phyloP scores from a whole-genome alignment of 2,888 invertebrate species.

The Leptopilina syphax region DNA sequence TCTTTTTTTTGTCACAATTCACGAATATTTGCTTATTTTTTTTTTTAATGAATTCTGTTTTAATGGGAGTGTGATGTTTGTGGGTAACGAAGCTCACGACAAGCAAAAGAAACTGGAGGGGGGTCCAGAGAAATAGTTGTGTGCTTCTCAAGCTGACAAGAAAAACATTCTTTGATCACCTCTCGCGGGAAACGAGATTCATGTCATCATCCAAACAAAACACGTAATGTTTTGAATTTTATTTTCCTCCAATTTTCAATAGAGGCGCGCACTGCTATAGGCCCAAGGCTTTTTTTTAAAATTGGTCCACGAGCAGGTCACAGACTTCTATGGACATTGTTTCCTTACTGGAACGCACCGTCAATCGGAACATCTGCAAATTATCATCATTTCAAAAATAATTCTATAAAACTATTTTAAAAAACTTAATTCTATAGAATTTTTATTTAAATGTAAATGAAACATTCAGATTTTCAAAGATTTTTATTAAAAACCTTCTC shows the following conservation, averaged over 20 bases:
- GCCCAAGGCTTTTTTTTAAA: constrained; percentile 80
- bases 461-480: no score
- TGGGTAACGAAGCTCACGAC: constrained; percentile 31
- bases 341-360: constrained; percentile 98
- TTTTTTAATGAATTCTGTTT: constrained; percentile 1
- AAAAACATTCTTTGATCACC: constrained; percentile 23
- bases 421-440: no score
- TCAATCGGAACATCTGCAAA: constrained; percentile 97
- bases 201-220: not conserved
- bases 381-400: no score
- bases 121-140: not conserved
- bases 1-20: constrained; percentile 24
- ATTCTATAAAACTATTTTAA: no score
- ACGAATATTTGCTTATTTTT: not conserved
- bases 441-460: no score
- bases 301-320: constrained; percentile 95
- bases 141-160: constrained; percentile 22
- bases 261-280: constrained; percentile 58
- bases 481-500: no score
- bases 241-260: not conserved
- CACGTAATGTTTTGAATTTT: not conserved
- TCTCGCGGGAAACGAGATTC: constrained; percentile 8
- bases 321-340: constrained; percentile 95
- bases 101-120: constrained; percentile 11
- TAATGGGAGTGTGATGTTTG: constrained; percentile 22